Evolutionary conservation across 2,113 vertebrate species (phyloP).

Genomic region (human): GRCh38 chrX:52990001-52990500

Average conservation of each 20-base stretch:
- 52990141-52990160: background rate
- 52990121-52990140: background rate
- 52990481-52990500: background rate
- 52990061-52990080: background rate
- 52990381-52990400: background rate
- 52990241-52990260: background rate
- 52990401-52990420: background rate
- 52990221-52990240: background rate
- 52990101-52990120: background rate
- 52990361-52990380: background rate
- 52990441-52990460: background rate
- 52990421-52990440: background rate
- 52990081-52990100: background rate
- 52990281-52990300: background rate
- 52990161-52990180: background rate
- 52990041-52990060: background rate
- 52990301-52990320: background rate
- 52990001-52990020: background rate
- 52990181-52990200: background rate
- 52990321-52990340: background rate
- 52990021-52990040: background rate
- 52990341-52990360: background rate
- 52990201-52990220: background rate
- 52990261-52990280: background rate
- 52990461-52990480: background rate